Conservation (phyloP, 2,113 vertebrate genomes). For the Sylvia atricapilla region DNA sequence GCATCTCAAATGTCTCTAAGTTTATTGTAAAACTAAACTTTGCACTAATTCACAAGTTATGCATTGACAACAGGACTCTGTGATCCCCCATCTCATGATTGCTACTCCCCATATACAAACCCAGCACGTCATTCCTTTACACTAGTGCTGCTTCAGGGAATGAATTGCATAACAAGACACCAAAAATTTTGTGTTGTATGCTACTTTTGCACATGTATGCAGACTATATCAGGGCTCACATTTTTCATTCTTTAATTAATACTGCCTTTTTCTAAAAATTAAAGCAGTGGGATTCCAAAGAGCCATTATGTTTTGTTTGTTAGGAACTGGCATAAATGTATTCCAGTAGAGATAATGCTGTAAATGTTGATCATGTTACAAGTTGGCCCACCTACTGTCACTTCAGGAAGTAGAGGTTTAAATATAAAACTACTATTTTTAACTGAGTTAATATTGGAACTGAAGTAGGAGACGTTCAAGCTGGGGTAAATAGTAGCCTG, state of each 20-base stretch:
- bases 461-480: neutral
- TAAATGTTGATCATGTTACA: slow-evolving; percentile 18
- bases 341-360: slow-evolving; percentile 25
- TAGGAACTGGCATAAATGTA: neutral
- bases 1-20: neutral
- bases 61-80: neutral
- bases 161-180: neutral
- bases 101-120: rapidly evolving
- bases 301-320: slow-evolving; percentile 1
- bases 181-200: neutral
- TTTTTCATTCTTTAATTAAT: neutral
- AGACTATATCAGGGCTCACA: neutral
- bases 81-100: neutral
- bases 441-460: neutral
- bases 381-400: slow-evolving; percentile 24
- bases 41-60: neutral
- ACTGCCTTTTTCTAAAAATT: neutral
- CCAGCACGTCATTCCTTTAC: neutral
- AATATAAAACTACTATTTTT: slow-evolving; percentile 35
- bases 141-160: neutral
- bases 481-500: neutral
- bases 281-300: neutral
- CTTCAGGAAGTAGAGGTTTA: slow-evolving; percentile 25
- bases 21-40: neutral
- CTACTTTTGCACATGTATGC: neutral